Percentiles rank a stretch among this genome's conserved stretches.
Conservation (phyloP, 1,140 invertebrate species). For the Globodera rostochiensis region DNA sequence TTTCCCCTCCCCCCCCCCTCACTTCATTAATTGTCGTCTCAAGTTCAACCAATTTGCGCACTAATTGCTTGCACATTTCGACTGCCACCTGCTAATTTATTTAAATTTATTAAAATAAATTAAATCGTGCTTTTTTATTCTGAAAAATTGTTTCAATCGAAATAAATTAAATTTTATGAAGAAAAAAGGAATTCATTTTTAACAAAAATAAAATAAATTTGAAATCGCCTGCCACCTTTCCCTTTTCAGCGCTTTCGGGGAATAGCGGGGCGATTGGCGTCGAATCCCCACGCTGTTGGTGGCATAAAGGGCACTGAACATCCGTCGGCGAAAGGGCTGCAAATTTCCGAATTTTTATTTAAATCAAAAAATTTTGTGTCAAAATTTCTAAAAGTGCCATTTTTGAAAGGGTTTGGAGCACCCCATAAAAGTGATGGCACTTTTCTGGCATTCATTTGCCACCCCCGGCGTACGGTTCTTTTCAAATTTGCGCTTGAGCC, state of each 20-base stretch:
- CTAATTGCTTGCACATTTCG: constrained; percentile 17
- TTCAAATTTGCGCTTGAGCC: neutral
- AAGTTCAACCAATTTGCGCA: constrained; percentile 27
- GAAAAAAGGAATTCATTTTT: neutral
- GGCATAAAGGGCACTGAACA: constrained; percentile 1
- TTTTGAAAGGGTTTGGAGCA: neutral
- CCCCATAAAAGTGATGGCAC: neutral
- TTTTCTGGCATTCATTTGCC: neutral
- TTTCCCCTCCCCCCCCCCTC: neutral
- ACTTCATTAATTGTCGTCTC: constrained; percentile 35
- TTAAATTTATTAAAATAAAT: too few species aligned
- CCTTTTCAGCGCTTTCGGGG: neutral
- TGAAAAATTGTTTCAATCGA: too few species aligned
- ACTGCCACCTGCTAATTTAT: neutral
- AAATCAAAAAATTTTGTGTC: too few species aligned
- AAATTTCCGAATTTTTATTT: neutral
- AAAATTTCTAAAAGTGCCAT: too few species aligned
- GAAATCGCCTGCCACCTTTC: neutral
- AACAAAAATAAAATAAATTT: neutral
- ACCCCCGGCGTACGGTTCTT: constrained; percentile 22
- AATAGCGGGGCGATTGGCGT: neutral
- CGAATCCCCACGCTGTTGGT: neutral
- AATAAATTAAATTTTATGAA: too few species aligned
- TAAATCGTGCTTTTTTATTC: too few species aligned
- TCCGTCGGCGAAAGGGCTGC: neutral